Evolutionary conservation across 2,888 invertebrate genomes (phyloP), one percentile per base, ranked within the genome.

Genomic region (Tachina grossa): DNA sequence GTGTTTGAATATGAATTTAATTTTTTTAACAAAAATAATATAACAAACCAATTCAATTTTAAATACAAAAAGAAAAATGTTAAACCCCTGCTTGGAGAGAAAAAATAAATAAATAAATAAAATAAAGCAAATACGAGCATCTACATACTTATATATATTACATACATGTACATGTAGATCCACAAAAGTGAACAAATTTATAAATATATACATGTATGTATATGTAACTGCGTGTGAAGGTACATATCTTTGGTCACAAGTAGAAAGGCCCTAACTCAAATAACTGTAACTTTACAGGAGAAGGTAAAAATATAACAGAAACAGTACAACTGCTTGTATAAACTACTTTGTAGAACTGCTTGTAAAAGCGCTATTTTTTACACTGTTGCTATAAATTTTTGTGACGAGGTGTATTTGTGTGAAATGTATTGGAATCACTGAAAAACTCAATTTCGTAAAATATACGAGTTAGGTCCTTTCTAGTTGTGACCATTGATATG

Each of bases 1-100:
- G 76, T 55, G 55, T 59, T 61, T 47, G 66, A 76, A 81, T 76
- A 76, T 77, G 80, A 85, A 74, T 77, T 77, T 63, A 74, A 22
- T 81, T 68, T 72, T 76, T 82, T 63, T 53, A 31, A 69, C 63
- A 66, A 55, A 59, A 53, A 13, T n/a, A 59, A 59, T 55, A 71
- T 1, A 49, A n/a, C 9, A 59, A 22, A 3, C 10, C 47, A 77
- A 71, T 45, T 47, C 41, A 65, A 65, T 71, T 55, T 55, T 19
- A 39, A 59, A 63, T 39, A 68, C 43, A 76, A 79, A 66, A 79
- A 55, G 57, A 57, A 31, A 31, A 51, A 74, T 41, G 61, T 69
- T 55, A 51, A n/a, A 57, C 57, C 49, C 16, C 63, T 39, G 19
- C 16, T 61, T 63, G 41, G 8, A 59, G 59, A 71, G n/a, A 22